Percentiles rank a stretch among this genome's conserved stretches.
Evolutionary conservation across 2,797 vertebrate genomes (phyloP).

Genomic region (Numenius phaeopus): DNA sequence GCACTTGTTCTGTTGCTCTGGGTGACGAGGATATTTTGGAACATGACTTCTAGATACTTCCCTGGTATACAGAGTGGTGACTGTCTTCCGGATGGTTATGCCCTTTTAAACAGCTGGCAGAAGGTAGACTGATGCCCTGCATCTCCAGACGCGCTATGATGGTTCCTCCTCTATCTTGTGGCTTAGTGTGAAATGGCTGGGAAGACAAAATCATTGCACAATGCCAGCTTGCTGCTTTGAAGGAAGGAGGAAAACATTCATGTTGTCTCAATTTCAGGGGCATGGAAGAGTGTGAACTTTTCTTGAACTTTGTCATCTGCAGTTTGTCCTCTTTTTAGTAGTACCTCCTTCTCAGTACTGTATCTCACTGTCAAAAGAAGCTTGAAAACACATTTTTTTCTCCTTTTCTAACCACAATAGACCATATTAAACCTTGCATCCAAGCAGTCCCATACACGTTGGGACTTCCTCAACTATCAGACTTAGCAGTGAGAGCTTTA

Average conservation of each 20-base stretch:
- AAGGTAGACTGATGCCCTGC: not conserved
- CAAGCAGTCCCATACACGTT: accelerated
- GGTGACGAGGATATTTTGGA: not conserved
- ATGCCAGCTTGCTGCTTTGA: not conserved
- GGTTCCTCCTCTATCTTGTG: not conserved
- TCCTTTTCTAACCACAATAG: not conserved
- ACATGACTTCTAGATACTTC: not conserved
- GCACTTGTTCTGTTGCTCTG: not conserved
- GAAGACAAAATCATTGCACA: not conserved
- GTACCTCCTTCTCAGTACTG: not conserved
- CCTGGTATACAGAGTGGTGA: not conserved
- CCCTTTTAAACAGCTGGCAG: not conserved
- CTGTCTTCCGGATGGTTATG: not conserved
- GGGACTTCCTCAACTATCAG: not conserved
- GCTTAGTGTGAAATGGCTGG: not conserved
- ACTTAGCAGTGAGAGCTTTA: not conserved
- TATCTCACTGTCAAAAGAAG: not conserved
- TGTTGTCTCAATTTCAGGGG: not conserved
- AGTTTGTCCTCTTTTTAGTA: not conserved
- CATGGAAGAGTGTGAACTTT: not conserved
- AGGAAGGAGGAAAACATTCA: not conserved
- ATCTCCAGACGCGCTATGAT: not conserved
- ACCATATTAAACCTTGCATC: not conserved
- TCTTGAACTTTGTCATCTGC: not conserved
- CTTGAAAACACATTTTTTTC: not conserved